Evolutionary conservation across 2,888 invertebrate species (phyloP), one percentile per base, ranked within the genome.

Genomic region (Tethea ocularis): DNA sequence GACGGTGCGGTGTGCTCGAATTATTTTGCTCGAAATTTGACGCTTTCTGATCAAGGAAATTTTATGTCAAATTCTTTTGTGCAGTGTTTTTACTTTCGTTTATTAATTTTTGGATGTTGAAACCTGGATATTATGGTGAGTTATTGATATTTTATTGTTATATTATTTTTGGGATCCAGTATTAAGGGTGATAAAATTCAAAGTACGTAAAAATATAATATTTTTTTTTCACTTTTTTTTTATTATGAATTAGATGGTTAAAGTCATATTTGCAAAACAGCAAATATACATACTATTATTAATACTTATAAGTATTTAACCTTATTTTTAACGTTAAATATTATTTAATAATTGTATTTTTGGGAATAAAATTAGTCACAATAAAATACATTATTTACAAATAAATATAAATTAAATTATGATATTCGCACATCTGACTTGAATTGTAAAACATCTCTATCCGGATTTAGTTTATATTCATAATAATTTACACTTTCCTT

Each of bases 21-120:
- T 67, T 52, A 22, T 57, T 64, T 67, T 61, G 60, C 59, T 68
- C n/a, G 65, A 60, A 62, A 80, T 86, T 87, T 87, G 86, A 84
- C 88, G 83, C 77, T 86, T 87, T 86, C 87, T 79, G 73, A 58
- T 67, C 69, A 74, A 77, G 83, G 84, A 84, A 85, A 77, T 74
- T 62, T 71, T 61, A 83, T 80, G 86, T 86, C 86, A 85, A 87
- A 84, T 83, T 38, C 10, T n/a, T 68, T 61, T 76, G 81, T 78
- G 77, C 71, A 61, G 62, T 72, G 71, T 72, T 70, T 71, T 72
- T 73, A 70, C 57, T 60, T 59, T 59, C 57, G 61, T 61, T 61
- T 61, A 63, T 59, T 51, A 64, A 62, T 65, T 65, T 59, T 75
- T 77, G 79, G 74, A 75, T 79, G 70, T 64, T 52, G 51, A 54